Evolutionary conservation across 2,797 vertebrate genomes (phyloP).

Genomic region (Poecilia picta): DNA sequence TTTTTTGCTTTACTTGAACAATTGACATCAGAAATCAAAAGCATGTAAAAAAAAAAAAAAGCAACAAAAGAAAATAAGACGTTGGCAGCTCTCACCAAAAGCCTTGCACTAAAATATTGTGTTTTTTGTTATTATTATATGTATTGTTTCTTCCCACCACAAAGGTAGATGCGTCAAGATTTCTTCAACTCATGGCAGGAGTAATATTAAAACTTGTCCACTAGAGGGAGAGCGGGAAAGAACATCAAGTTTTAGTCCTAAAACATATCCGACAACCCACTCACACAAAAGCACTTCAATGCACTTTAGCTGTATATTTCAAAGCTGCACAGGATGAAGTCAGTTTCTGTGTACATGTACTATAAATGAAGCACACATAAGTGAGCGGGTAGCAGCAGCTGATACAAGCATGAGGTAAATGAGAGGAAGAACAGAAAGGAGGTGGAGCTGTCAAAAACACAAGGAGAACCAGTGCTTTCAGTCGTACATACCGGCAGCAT

Average conservation of each 20-base stretch:
- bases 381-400: conserved; percentile 34
- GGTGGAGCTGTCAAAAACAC: conserved; percentile 45
- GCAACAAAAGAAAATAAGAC: conserved; percentile 8
- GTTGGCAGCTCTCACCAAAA: not conserved
- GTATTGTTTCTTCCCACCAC: conserved; percentile 11
- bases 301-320: not conserved
- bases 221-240: conserved; percentile 34
- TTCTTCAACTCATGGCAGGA: not conserved
- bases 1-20: not conserved
- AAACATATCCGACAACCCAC: conserved; percentile 3
- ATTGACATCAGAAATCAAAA: not conserved
- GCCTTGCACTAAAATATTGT: not conserved
- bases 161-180: conserved; percentile 4
- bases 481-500: conserved; percentile 90
- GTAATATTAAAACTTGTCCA: conserved; percentile 25
- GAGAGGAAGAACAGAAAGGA: conserved; percentile 14
- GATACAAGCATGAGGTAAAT: conserved; percentile 20
- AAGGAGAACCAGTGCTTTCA: conserved; percentile 56
- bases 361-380: conserved; percentile 2
- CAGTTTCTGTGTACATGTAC: conserved; percentile 5
- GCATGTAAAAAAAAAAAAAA: not conserved
- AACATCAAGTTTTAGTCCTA: conserved; percentile 4
- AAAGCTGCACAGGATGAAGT: conserved; percentile 2
- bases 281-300: conserved; percentile 8
- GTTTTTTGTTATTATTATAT: not conserved